These are phyloP conservation scores for Ethmia dodecea DNA, from an alignment of 2,888 invertebrate species.

Conservation along the genomic window DNA sequence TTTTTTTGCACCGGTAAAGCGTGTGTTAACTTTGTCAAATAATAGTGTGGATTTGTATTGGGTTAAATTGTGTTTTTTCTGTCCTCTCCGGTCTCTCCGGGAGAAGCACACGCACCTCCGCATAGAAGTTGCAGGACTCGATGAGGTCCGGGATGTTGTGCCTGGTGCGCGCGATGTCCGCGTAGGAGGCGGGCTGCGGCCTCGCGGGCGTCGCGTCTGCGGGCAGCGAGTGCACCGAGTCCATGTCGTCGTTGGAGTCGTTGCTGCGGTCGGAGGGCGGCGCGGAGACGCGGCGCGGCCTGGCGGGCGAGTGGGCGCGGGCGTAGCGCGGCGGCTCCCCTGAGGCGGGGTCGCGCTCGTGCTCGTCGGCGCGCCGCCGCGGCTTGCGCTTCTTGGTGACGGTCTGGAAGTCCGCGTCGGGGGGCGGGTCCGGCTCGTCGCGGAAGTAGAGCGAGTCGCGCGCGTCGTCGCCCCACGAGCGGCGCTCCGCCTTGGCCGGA, in stretches of 20 bases:
- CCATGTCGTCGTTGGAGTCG: slow-evolving; percentile 88
- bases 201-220: slow-evolving; percentile 75
- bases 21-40: no score
- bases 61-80: no score
- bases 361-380: slow-evolving; percentile 80
- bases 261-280: slow-evolving; percentile 90
- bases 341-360: slow-evolving; percentile 58
- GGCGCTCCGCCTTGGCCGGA: slow-evolving; percentile 66
- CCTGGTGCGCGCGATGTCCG: slow-evolving; percentile 84
- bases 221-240: slow-evolving; percentile 91
- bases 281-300: slow-evolving; percentile 80
- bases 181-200: slow-evolving; percentile 83
- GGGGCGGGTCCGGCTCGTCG: slow-evolving; percentile 23
- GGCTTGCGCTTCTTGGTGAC: slow-evolving; percentile 90
- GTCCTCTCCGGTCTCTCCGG: no score
- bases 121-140: slow-evolving; percentile 71
- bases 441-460: slow-evolving; percentile 54
- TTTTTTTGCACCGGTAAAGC: no score
- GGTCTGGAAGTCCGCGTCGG: slow-evolving; percentile 83
- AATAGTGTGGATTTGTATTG: no score
- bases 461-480: slow-evolving; percentile 83
- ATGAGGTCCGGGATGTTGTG: slow-evolving; percentile 73
- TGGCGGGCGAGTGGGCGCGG: slow-evolving; percentile 40
- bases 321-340: slow-evolving; percentile 60
- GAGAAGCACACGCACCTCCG: no score